Evolutionary conservation across 1,140 invertebrate species (phyloP).

Genomic region (Ditylenchus dipsaci): DNA sequence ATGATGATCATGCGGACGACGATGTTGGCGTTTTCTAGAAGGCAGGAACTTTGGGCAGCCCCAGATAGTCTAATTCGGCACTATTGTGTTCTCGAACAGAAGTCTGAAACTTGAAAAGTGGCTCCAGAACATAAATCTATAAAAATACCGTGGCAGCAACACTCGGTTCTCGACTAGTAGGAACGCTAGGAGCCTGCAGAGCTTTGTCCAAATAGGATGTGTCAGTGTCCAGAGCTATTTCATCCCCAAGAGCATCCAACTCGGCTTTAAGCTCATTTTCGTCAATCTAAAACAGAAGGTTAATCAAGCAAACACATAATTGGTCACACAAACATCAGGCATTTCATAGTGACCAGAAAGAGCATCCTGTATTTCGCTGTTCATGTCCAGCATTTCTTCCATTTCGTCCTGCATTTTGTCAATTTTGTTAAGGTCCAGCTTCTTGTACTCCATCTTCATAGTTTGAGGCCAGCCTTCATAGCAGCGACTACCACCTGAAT

Average conservation of each 20-base stretch:
- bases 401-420: conserved; percentile 96
- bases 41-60: too few species aligned
- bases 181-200: conserved; percentile 66
- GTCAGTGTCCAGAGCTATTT: conserved; percentile 87
- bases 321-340: conserved; percentile 70
- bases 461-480: conserved; percentile 94
- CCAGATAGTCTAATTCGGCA: too few species aligned
- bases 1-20: too few species aligned
- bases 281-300: conserved; percentile 67
- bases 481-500: conserved; percentile 70
- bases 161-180: conserved; percentile 72
- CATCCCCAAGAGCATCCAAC: conserved; percentile 89
- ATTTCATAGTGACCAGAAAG: conserved; percentile 89
- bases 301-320: not conserved
- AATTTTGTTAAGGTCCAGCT: conserved; percentile 94
- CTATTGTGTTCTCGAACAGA: too few species aligned
- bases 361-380: conserved; percentile 94
- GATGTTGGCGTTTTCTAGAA: too few species aligned
- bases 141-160: conserved; percentile 63
- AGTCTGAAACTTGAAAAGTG: too few species aligned
- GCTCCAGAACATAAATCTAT: conserved; percentile 4
- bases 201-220: conserved; percentile 88
- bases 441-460: conserved; percentile 98
- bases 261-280: conserved; percentile 94
- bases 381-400: conserved; percentile 93